Percentiles rank a stretch among this genome's conserved stretches.
Evolutionary conservation across 2,113 vertebrate genomes (phyloP).

Genomic region (Jacana jacana): DNA sequence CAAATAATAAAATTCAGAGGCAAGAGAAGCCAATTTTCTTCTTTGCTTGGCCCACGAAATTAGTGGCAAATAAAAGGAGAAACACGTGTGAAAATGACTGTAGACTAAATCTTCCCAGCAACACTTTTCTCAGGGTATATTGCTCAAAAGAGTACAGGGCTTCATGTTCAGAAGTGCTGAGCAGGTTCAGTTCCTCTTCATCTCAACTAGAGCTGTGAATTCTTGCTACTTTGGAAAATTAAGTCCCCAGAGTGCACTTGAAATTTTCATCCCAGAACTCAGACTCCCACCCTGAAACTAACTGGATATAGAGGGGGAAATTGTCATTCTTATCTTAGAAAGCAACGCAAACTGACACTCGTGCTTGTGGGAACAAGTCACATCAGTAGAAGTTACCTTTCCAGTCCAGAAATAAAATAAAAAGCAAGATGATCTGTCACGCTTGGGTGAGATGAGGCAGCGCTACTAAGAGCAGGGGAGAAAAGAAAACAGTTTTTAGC

Average conservation of each 20-base stretch:
- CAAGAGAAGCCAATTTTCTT: slow-evolving; percentile 48
- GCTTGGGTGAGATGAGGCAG: background rate
- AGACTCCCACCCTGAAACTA: background rate
- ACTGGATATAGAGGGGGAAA: background rate
- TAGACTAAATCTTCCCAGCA: slow-evolving; percentile 26
- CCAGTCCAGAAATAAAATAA: background rate
- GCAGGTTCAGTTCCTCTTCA: background rate
- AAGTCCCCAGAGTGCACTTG: background rate
- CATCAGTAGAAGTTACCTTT: background rate
- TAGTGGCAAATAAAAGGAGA: slow-evolving; percentile 46
- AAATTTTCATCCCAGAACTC: background rate
- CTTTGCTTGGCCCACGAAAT: slow-evolving; percentile 36
- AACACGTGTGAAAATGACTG: background rate
- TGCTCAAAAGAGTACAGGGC: background rate
- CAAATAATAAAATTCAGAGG: slow-evolving; percentile 64
- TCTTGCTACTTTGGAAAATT: background rate
- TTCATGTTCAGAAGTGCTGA: background rate
- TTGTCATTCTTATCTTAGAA: background rate
- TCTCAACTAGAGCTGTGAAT: background rate
- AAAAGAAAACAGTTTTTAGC: background rate
- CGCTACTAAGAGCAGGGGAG: background rate
- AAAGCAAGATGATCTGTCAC: background rate
- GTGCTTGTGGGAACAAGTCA: background rate
- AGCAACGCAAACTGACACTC: background rate
- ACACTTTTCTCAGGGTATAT: background rate